Evolutionary conservation across 2,888 invertebrate genomes (phyloP), one percentile per base, ranked within the genome.

Genomic region (Gryllus longicercus): DNA sequence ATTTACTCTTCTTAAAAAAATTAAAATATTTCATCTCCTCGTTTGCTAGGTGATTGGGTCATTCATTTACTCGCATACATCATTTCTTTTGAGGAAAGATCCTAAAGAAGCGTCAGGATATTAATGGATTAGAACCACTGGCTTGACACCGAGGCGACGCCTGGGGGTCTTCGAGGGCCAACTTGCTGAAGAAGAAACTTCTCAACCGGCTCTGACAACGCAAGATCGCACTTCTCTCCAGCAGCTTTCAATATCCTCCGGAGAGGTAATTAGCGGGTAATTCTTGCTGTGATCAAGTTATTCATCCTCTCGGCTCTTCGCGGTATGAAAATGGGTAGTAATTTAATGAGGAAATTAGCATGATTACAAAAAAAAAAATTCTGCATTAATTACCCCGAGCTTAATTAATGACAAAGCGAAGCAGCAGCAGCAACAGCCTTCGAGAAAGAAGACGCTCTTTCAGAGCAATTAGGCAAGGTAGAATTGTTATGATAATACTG

Each of bases 261-360:
- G 63, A 63, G 16, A 38, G 63, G n/a, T 63, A 63, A 63, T 63
- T 63, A 63, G 63, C 63, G 16, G 16, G n/a, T 63, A 63, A 63
- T 63, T 63, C 63, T 63, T 11, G 63, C 63, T 63, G 11, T n/a
- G 63, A n/a, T n/a, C 63, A 63, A 63, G 63, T 63, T 63, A 63
- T 63, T 63, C 63, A 63, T 63, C 63, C 63, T 16, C 63, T 14
- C 63, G 5, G n/a, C 63, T 14, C 63, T 63, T 12, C 14, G 63
- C 16, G 14, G 63, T 63, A 63, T 63, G 0, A 63, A 63, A 63
- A 63, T 63, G n/a, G 63, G 16, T n/a, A 18, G 63, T 63, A 63
- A 63, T 63, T 63, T 63, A 63, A 63, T n/a, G 63, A 63, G 63
- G 63, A 63, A 63, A 63, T 63, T 63, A 63, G 63, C 63, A 63